Evolutionary conservation across 2,888 invertebrate genomes (phyloP).

Genomic region (Auanema sp.): DNA sequence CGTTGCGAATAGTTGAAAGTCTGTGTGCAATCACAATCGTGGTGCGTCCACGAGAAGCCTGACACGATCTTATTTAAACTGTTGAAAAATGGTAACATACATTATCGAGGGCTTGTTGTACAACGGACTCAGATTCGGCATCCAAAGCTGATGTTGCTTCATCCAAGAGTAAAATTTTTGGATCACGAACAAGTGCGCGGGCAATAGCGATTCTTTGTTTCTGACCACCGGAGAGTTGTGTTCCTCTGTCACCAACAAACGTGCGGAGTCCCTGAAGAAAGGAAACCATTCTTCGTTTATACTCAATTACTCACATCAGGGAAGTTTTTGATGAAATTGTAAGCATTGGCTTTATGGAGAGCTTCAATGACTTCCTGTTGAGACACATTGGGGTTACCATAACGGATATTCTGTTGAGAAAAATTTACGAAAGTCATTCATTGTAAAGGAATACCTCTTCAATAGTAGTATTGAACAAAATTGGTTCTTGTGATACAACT

Average conservation of each 20-base stretch:
- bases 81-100: constrained; percentile 14
- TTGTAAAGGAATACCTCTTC: constrained; percentile 67
- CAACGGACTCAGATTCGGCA: constrained; percentile 36
- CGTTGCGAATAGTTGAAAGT: constrained; percentile 68
- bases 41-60: constrained; percentile 63
- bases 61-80: background rate
- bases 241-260: constrained; percentile 39
- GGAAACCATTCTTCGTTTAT: background rate
- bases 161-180: constrained; percentile 29
- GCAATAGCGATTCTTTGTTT: constrained; percentile 37
- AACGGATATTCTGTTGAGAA: constrained; percentile 65
- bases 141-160: constrained; percentile 34
- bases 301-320: constrained; percentile 62
- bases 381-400: constrained; percentile 48
- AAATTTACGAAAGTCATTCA: background rate
- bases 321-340: constrained; percentile 65
- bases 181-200: constrained; percentile 23
- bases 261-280: constrained; percentile 33
- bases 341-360: constrained; percentile 66
- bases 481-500: constrained; percentile 67
- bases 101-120: constrained; percentile 47
- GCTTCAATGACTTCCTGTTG: constrained; percentile 47
- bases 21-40: constrained; percentile 68
- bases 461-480: constrained; percentile 70
- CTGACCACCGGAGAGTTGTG: constrained; percentile 25